Percentiles rank a stretch among this genome's conserved stretches.
These are phyloP conservation scores for Cataglyphis livida DNA, from an alignment of 2,888 invertebrate genomes.

Conservation along the genomic window DNA sequence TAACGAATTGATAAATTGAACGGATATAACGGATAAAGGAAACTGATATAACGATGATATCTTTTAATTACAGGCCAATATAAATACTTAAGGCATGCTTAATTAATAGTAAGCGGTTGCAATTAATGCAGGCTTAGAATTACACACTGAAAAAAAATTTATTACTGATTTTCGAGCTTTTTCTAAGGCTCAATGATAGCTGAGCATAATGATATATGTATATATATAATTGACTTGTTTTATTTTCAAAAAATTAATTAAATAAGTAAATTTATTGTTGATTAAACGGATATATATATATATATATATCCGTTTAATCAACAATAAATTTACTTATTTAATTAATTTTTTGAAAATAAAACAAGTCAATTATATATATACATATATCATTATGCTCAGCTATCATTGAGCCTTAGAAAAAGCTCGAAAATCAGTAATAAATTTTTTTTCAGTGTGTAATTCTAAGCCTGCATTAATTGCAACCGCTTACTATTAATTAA, in stretches of 20 bases:
- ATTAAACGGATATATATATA: too few relatives aligned
- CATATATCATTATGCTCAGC: background rate
- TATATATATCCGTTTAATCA: too few relatives aligned
- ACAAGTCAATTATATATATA: too few relatives aligned
- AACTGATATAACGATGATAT: constrained; percentile 19
- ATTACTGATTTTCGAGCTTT: constrained; percentile 1
- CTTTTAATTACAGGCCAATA: background rate
- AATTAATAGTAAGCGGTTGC: constrained; percentile 1
- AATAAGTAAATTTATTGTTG: too few relatives aligned
- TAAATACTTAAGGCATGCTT: constrained; percentile 8
- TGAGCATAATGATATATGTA: background rate
- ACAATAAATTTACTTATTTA: too few relatives aligned
- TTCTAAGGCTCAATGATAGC: background rate
- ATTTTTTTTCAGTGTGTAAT: constrained; percentile 1
- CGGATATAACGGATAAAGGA: background rate
- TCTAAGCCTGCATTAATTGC: constrained; percentile 29
- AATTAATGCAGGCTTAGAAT: constrained; percentile 34
- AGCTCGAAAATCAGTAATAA: constrained; percentile 9
- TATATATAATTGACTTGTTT: too few relatives aligned
- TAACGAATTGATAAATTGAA: constrained; percentile 8
- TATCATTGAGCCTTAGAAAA: background rate
- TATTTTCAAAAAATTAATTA: too few relatives aligned
- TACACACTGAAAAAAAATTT: background rate
- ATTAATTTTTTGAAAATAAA: too few relatives aligned
- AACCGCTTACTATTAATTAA: background rate